phyloP scores from a whole-genome alignment of 2,888 invertebrate species.

The Drosophila barbarae region DNA sequence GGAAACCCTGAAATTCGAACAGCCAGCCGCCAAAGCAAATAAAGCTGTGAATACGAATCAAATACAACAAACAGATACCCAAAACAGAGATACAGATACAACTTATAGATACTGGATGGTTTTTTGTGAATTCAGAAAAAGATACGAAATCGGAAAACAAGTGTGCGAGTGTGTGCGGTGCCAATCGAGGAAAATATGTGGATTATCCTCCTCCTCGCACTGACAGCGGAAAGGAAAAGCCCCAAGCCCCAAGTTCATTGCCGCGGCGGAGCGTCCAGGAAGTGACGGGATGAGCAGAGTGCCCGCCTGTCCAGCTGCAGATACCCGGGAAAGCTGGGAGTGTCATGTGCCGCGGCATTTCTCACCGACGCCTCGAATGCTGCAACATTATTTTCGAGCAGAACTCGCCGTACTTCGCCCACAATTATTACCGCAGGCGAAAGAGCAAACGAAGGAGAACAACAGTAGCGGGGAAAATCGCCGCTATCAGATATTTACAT shows the following conservation, averaged over 20 bases:
- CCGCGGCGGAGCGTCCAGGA: slow-evolving; percentile 35
- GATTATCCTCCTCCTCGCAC: slow-evolving; percentile 54
- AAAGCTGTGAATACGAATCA: slow-evolving; percentile 42
- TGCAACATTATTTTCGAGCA: slow-evolving; percentile 67
- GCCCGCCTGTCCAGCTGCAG: slow-evolving; percentile 45
- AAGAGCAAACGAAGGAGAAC: slow-evolving; percentile 26
- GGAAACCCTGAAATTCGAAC: slow-evolving; percentile 66
- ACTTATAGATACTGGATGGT: slow-evolving; percentile 19
- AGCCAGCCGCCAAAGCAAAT: slow-evolving; percentile 43
- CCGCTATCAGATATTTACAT: slow-evolving; percentile 51
- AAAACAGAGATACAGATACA: slow-evolving; percentile 30
- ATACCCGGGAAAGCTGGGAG: slow-evolving; percentile 34
- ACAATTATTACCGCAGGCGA: slow-evolving; percentile 75
- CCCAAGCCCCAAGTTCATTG: slow-evolving; percentile 39
- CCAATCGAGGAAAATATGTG: slow-evolving; percentile 62
- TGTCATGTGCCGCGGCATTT: slow-evolving; percentile 63
- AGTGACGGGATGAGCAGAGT: slow-evolving; percentile 32
- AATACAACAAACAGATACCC: slow-evolving; percentile 40
- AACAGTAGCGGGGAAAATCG: slow-evolving; percentile 25
- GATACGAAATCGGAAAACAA: background rate
- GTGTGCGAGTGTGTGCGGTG: slow-evolving; percentile 7
- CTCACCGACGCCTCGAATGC: slow-evolving; percentile 60
- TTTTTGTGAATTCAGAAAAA: slow-evolving; percentile 2
- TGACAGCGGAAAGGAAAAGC: slow-evolving; percentile 58
- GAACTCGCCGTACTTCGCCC: slow-evolving; percentile 76